Base-by-base conservation (phyloP, 2,797 vertebrate species). In the Cyclopterus lumpus region DNA sequence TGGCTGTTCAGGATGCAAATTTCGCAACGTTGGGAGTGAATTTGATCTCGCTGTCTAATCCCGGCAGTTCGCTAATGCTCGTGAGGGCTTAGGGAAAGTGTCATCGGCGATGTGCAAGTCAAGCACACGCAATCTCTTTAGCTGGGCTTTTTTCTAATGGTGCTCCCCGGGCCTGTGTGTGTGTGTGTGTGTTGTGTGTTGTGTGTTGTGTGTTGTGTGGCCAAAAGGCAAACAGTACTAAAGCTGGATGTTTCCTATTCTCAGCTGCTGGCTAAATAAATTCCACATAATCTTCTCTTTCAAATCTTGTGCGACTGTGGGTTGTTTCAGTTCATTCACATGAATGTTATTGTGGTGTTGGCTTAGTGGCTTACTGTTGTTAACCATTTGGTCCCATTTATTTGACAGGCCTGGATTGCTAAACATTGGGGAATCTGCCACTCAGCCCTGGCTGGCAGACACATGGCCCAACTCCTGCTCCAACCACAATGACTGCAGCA, bases 391-490 rank as follows among this genome's bases (percentile, higher is more conserved):
- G 58, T 75, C 30, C 44, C 26, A 14, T 71, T 9, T 20, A 61
- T 71, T 71, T 79, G 61, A 65, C 87, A 99, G 98, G 92, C 97
- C 98, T 40, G 98, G 98, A 83, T 95, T 99, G 86, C 95, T 99
- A 76, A 99, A 99, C 95, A 98, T 99, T 57, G 96, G 96, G 32
- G 98, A 99, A 82, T 95, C 97, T 0, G 95, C 97, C 65, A 87
- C 96, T 6, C 98, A 99, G 87, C 98, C 98, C 0, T 99, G 98
- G 98, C 93, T 99, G 72, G 98, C 98, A 6, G 98, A 99, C 92
- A 99, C 98, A 1, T 99, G 98, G 98, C 98, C 98, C 66, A 98
- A 99, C 89, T 97, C 96, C 32, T 98, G 98, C 86, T 97, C 97
- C 94, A 98, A 95, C 86, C 98, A 99, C 94, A 99, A 97, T 0